Evolutionary conservation across 2,113 vertebrate genomes (phyloP), one percentile per base, ranked within the genome.

Genomic region (Eptatretus burgeri): DNA sequence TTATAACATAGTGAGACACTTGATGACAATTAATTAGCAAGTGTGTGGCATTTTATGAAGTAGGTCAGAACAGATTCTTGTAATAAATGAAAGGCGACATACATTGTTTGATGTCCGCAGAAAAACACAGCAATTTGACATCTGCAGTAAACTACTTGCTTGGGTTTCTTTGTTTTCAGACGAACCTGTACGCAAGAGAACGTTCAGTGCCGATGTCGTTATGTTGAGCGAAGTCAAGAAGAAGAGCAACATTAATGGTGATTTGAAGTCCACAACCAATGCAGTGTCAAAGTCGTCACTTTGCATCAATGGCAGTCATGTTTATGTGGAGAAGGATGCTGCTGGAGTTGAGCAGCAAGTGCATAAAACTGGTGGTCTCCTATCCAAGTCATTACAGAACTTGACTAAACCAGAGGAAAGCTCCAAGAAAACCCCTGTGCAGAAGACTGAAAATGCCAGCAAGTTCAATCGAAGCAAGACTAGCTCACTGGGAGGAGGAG

Each of bases 301-400:
- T n/a, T 84, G 80, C 51, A 76, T 85, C 71, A 93, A 93, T 0
- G 86, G 85, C 67, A 85, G 83, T 76, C 82, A 93, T 19, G 70
- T 80, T 12, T 80, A 85, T 74, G 68, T 69, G 0, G 70, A 75
- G 12, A 60, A 60, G 56, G 56, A 78, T 77, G 52, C 70, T 71
- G 64, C 68, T 67, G 2, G 67, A 67, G 27, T 41, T 41, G 27
- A 41, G 27, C 27, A 41, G 27, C 27, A 41, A 41, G 27, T 41
- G 27, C 27, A 41, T 5, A 41, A 41, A 41, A 5, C 75, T 67
- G 13, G 66, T 17, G 71, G 72, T 72, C 0, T 69, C 77, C 67
- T 75, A 1, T 72, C 82, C 1, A 64, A 72, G 65, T 81, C 82
- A 19, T 74, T 79, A 13, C 82, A 82, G 66, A 68, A 73, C 17